Evolutionary conservation across 1,140 invertebrate genomes (phyloP), one percentile per base, ranked within the genome.

Genomic region (Heterodera carotae): DNA sequence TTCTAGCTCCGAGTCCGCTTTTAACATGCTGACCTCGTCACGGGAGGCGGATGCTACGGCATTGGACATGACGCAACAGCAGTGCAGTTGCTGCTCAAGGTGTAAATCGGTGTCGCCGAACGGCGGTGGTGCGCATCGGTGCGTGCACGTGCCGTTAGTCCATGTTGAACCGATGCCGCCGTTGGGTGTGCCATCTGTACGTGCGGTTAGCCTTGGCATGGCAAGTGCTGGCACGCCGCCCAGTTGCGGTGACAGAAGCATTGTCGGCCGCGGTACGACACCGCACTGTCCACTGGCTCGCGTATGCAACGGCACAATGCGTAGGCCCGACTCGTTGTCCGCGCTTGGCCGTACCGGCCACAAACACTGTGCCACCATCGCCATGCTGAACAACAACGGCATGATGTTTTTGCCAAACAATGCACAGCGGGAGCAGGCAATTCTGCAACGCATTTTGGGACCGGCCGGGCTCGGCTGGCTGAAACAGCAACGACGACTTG

Each of bases 391-490:
- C 27, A 81, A n/a, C 81, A 76, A 22, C 64, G 77, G 31, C 84
- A 69, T 36, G 76, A 67, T 59, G 75, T 82, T 12, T 66, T 81
- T 31, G 68, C 81, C 22, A 69, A 84, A 36, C 39, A 84, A 79
- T 72, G 77, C 73, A 10, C 59, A 78, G 39, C 75, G 77, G 59
- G 80, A 85, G 69, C 80, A 86, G 69, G 84, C 84, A 2, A 76
- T 85, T 39, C 48, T 85, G 0, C 64, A 84, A 53, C 75, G 80
- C 43, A 85, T 85, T 71, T 76, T 85, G 22, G 84, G 84, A 25
- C 84, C 84, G 22, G 76, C 77, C 33, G 84, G 82, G 25, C 69
- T 85, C 5, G 77, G 69, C 36, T 85, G 84, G 84, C 76, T 83
- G 12, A 75, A 79, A 27, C 59, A 66, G 27, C 62, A 34, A 22